phyloP scores from a whole-genome alignment of 1,140 invertebrate species.

The Dreissena rostriformis region DNA sequence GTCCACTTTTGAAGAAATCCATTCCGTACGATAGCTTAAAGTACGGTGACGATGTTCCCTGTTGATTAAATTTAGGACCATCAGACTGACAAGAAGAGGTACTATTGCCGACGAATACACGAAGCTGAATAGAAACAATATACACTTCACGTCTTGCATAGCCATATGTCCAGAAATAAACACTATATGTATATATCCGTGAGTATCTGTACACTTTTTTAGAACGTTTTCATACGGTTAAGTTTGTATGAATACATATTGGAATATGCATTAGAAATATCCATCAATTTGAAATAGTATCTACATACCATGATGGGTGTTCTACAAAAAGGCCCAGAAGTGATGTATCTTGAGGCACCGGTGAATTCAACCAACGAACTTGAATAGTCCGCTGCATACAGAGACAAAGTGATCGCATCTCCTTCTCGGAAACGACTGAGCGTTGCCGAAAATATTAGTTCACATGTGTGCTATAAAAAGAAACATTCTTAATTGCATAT shows the following conservation, averaged over 20 bases:
- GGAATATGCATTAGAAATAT: too few species aligned
- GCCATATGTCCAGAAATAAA: too few species aligned
- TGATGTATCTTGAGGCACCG: constrained; percentile 15
- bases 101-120: too few species aligned
- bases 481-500: too few species aligned
- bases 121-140: too few species aligned
- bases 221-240: too few species aligned
- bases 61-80: constrained; percentile 4
- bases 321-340: constrained; percentile 27
- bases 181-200: too few species aligned
- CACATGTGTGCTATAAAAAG: constrained; percentile 19
- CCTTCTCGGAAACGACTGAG: background rate
- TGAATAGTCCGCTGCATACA: constrained; percentile 39
- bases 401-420: constrained; percentile 5
- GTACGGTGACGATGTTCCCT: constrained; percentile 12
- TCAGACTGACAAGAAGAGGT: too few species aligned
- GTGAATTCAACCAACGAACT: constrained; percentile 15
- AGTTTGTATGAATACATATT: too few species aligned
- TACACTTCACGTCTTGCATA: background rate
- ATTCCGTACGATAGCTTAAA: constrained; percentile 30
- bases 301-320: constrained; percentile 47
- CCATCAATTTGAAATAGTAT: too few species aligned
- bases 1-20: background rate
- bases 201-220: too few species aligned
- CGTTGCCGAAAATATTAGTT: background rate